Evolutionary conservation across 2,797 vertebrate genomes (phyloP), one percentile per base, ranked within the genome.

Genomic region (Atherinosoma microstoma): DNA sequence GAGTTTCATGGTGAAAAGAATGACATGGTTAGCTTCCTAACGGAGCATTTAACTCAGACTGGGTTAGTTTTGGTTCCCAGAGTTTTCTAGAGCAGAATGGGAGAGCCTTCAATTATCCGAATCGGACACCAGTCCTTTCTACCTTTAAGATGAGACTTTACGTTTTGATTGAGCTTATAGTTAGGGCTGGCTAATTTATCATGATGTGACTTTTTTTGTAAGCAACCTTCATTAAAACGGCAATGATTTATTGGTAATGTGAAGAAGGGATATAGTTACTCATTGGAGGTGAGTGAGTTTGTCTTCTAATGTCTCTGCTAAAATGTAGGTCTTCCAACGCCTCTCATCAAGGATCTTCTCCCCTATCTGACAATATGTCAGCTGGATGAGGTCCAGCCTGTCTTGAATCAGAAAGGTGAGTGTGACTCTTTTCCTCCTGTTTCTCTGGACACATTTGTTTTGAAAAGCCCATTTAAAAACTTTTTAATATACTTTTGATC

Each of bases 301-400:
- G 49, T 53, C 51, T 53, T 27, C 10, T 53, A 53, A 42, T 12
- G 0, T 60, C 1, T 87, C 45, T 67, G 24, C 82, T 63, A 60
- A 80, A 1, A 58, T 30, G 0, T 36, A 95, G 97, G 93, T 86
- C 94, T 98, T 70, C 97, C 97, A 49, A 86, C 86, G 0, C 89
- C 93, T 75, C 94, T 98, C 74, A 91, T 98, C 40, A 89, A 95
- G 89, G 96, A 95, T 12, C 93, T 98, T 45, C 87, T 98, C 87
- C 95, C 95, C 75, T 91, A 96, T 63, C 92, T 98, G 71, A 96
- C 94, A 51, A 90, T 97, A 3, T 96, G 95, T 88, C 95, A 95
- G 59, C 94, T 98, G 64, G 95, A 97, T 70, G 93, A 95, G 62
- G 94, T 97, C 60, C 97, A 98, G 89, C 86, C 93, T 24, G 87